Percentiles rank a stretch among this genome's conserved stretches.
Conservation (phyloP, 2,888 invertebrate genomes). For the Acanthococcus lagerstroemiae region DNA sequence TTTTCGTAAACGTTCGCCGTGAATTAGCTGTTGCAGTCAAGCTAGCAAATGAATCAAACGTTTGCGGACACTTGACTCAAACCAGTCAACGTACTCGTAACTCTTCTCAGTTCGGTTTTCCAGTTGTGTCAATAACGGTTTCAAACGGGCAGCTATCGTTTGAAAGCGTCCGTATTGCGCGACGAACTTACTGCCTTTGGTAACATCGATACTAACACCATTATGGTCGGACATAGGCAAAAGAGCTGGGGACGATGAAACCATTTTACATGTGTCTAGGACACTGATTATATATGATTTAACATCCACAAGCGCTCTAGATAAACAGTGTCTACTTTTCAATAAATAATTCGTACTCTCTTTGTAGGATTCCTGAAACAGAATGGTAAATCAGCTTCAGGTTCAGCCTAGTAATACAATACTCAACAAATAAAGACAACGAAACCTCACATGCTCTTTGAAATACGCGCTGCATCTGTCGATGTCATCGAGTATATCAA, state of each 20-base stretch:
- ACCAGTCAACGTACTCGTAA: constrained; percentile 61
- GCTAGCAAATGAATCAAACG: not conserved
- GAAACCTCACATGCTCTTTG: constrained; percentile 58
- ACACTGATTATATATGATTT: constrained; percentile 58
- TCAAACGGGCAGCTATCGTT: constrained; percentile 76
- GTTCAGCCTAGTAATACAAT: too few relatives aligned
- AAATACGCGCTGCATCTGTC: constrained; percentile 81
- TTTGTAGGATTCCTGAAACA: constrained; percentile 62
- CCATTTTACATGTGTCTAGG: constrained; percentile 48
- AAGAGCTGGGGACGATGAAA: constrained; percentile 41
- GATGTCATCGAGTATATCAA: constrained; percentile 67
- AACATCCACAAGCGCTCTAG: constrained; percentile 67
- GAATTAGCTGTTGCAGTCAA: not conserved
- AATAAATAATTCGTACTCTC: constrained; percentile 72
- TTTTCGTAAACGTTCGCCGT: too few relatives aligned
- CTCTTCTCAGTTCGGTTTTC: constrained; percentile 64
- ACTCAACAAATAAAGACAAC: not conserved
- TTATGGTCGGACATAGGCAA: constrained; percentile 36
- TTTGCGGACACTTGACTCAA: too few relatives aligned
- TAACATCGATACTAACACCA: constrained; percentile 32
- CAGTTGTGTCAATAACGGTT: constrained; percentile 67
- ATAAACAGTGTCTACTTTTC: constrained; percentile 74
- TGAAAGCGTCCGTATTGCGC: constrained; percentile 92
- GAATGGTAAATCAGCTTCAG: constrained; percentile 21
- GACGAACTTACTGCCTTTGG: constrained; percentile 47